Base-by-base conservation (phyloP, 2,888 invertebrate genomes). In the Molorchus minor region DNA sequence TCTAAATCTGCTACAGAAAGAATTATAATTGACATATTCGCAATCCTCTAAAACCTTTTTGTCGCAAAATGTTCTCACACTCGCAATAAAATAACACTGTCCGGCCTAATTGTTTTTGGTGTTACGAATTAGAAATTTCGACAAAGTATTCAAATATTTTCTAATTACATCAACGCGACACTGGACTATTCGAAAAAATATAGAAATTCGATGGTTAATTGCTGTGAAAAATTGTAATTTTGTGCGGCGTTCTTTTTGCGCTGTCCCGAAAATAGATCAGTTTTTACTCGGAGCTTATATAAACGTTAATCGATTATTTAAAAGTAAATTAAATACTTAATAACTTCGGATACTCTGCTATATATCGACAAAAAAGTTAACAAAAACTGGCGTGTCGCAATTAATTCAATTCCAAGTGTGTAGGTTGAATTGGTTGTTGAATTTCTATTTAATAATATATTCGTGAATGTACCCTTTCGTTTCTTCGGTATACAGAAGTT, bases 131-230 rank as follows among this genome's bases (percentile, higher is more conserved):
- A 30, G 25, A 25, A 30, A 41, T 52, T 52, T 41, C 52, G 29
- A 40, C 52, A 52, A 52, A 29, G 30, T 52, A 52, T 29, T 41
- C 41, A 30, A 52, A 29, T 41, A 52, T 52, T 41, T 41, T 52
- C 40, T 30, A 40, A 52, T 52, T 52, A 52, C 41, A 25, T 30
- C 41, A 40, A 33, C 4, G 29, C 17, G n/a, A 21, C 16, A 29
- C 36, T 38, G 13, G 15, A 38, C 13, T 10, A 8, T 10, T 20
- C n/a, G 33, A 36, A 52, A 52, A 52, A 52, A 52, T 30, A 36
- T 52, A 52, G 29, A 52, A 52, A 52, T 38, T 44, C 40, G 25
- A 15, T 29, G 7, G 25, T 41, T 52, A 41, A 52, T 52, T 52
- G 29, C 25, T 52, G 19, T 52, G 41, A 19, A 12, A 30, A 52